Conservation (phyloP, 1,140 invertebrate species). For the Andrena cerasifolii region DNA sequence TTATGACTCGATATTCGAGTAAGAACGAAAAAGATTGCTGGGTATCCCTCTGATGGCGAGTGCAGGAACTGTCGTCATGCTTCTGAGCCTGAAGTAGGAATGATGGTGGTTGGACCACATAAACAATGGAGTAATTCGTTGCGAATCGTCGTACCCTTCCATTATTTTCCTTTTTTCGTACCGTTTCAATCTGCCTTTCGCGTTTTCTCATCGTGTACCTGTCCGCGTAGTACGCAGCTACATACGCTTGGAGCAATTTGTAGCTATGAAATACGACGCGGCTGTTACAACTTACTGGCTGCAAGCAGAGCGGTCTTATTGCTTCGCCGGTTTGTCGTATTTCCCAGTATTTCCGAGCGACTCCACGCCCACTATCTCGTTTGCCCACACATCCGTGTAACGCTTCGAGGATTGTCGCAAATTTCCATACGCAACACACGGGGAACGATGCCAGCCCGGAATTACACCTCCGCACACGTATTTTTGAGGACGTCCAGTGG, state of each 20-base stretch:
- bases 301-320: slow-evolving; percentile 49
- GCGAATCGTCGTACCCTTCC: not conserved
- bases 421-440: slow-evolving; percentile 23
- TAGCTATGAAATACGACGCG: slow-evolving; percentile 58
- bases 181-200: slow-evolving; percentile 5
- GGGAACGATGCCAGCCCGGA: slow-evolving; percentile 14
- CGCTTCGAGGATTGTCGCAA: slow-evolving; percentile 7
- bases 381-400: not conserved
- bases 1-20: no score
- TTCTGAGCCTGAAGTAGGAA: no score
- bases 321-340: slow-evolving; percentile 24
- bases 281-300: slow-evolving; percentile 51
- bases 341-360: slow-evolving; percentile 21
- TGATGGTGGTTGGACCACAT: not conserved
- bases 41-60: no score
- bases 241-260: slow-evolving; percentile 38
- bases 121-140: not conserved
- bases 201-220: slow-evolving; percentile 6
- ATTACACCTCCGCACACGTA: not conserved
- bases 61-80: no score
- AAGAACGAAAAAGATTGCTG: no score
- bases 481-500: not conserved
- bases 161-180: not conserved
- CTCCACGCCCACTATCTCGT: slow-evolving; percentile 22
- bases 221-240: not conserved